Conservation (phyloP, 2,113 vertebrate species). For the Petrocephalus zakoni region DNA sequence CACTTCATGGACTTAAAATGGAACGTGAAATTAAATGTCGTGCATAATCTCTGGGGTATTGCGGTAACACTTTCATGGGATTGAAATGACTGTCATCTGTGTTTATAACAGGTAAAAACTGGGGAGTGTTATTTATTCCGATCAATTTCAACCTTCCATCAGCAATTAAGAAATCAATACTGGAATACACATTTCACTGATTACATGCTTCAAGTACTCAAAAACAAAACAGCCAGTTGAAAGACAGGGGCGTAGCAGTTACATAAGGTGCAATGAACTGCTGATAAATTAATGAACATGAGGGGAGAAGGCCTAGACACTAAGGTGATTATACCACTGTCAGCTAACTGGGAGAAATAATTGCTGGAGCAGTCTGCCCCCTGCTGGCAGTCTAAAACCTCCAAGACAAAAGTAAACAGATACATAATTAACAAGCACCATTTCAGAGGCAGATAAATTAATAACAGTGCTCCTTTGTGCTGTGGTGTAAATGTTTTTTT, state of each 20-base stretch:
- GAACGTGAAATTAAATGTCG: background rate
- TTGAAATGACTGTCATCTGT: background rate
- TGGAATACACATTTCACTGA: background rate
- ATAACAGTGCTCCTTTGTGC: background rate
- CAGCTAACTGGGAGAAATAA: background rate
- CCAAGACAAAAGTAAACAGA: conserved; percentile 6
- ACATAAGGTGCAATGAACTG: background rate
- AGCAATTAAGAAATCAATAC: conserved; percentile 8
- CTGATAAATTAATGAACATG: background rate
- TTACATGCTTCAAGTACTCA: background rate
- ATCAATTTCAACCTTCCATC: background rate
- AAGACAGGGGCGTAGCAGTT: background rate
- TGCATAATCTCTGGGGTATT: background rate
- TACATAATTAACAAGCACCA: background rate
- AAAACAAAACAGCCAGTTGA: background rate
- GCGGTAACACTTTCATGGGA: background rate
- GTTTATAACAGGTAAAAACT: background rate
- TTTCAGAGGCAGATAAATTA: background rate
- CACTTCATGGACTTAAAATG: background rate
- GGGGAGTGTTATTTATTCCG: background rate
- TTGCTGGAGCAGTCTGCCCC: conserved; percentile 28
- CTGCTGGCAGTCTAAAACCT: conserved; percentile 27
- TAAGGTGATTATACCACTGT: background rate
- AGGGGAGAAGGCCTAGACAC: background rate
- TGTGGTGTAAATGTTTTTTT: background rate